Evolutionary conservation across 1,140 invertebrate genomes (phyloP), one percentile per base, ranked within the genome.

Genomic region (Geopemphigus sp.): DNA sequence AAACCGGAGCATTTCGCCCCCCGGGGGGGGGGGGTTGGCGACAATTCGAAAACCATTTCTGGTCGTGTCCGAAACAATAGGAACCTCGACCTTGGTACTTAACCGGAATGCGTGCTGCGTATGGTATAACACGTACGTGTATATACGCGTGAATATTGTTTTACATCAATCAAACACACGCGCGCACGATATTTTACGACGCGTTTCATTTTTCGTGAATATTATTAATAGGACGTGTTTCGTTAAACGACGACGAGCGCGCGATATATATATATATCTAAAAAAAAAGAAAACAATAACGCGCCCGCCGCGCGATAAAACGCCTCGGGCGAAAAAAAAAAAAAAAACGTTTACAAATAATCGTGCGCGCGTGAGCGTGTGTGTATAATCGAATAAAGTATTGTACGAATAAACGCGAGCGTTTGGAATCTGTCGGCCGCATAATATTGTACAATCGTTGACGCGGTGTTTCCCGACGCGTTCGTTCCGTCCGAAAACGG

Each of bases 191-290:
- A 50, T 8, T 12, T 12, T 50, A 50, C 8, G 5, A 12, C n/a
- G 32, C 22, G 63, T 66, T 22, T 50, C 45, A 68, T 12, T 50
- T 50, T 47, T 50, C n/a, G 22, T 50, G 12, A n/a, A 47, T 68
- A 68, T 68, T 68, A 68, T 47, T 68, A 68, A 68, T 47, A 68
- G 64, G 45, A 11, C 15, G 54, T 57, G 10, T 10, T 57, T 22
- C n/a, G 64, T 6, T 50, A 68, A 68, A 68, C 45, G 39, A 66
- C 63, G 32, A 24, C 63, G 19, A 19, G 63, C 63, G n/a, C 19
- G 29, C 12, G 66, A 68, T n/a, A n/a, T n/a, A n/a, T n/a, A n/a
- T n/a, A n/a, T n/a, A n/a, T n/a, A n/a, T n/a, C n/a, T n/a, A n/a
- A n/a, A n/a, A n/a, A n/a, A n/a, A n/a, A 68, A 68, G 26, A 68